Percentiles rank a stretch among this genome's conserved stretches.
These are phyloP conservation scores for Augiades crinisus DNA, from an alignment of 2,888 invertebrate species.

Conservation along the genomic window DNA sequence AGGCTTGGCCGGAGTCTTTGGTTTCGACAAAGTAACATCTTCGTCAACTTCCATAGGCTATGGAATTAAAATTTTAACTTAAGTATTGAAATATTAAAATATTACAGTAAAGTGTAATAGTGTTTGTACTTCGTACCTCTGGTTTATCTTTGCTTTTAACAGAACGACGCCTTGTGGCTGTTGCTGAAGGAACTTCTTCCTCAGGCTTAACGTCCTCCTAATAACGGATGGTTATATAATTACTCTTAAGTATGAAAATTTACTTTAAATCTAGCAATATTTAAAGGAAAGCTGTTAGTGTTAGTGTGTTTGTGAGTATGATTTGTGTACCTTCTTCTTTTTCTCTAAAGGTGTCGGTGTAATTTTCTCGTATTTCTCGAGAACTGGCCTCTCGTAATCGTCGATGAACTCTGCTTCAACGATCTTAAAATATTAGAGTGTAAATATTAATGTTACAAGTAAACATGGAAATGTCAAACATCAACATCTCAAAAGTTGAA, in stretches of 20 bases:
- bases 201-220: constrained; percentile 41
- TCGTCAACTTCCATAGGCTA: constrained; percentile 69
- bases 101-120: neutral
- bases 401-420: constrained; percentile 77
- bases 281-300: constrained; percentile 23
- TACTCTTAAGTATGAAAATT: neutral
- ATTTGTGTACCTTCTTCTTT: constrained; percentile 71
- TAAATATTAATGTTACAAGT: neutral
- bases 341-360: constrained; percentile 73
- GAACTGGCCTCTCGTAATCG: constrained; percentile 88
- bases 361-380: constrained; percentile 86
- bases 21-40: constrained; percentile 65
- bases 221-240: constrained; percentile 29
- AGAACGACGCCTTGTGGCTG: constrained; percentile 65
- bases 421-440: constrained; percentile 55
- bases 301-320: constrained; percentile 1
- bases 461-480: too few relatives aligned
- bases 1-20: constrained; percentile 62
- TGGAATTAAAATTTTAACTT: constrained; percentile 14
- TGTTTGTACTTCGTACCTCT: constrained; percentile 48
- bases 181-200: constrained; percentile 47
- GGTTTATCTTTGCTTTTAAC: constrained; percentile 71
- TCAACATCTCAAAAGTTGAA: too few relatives aligned
- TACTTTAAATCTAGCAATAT: constrained; percentile 13
- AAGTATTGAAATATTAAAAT: too few relatives aligned